Conservation (phyloP, 2,113 vertebrate genomes). For the Cynopterus brachyotis region DNA sequence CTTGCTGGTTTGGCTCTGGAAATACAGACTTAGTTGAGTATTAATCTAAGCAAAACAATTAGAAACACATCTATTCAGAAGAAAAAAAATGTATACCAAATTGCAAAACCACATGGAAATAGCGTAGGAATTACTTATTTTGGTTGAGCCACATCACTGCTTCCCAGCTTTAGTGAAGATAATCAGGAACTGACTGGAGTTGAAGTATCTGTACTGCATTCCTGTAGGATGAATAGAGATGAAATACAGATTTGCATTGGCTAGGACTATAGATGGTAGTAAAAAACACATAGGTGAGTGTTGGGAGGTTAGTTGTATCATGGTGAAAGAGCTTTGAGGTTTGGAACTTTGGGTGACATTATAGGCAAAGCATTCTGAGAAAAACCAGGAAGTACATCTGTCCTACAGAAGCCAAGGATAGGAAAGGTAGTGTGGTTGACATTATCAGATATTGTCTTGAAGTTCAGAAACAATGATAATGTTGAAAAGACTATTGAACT, state of each 20-base stretch:
- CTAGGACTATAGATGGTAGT: background rate
- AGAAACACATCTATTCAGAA: background rate
- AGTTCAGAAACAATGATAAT: slow-evolving; percentile 9
- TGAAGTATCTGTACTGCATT: background rate
- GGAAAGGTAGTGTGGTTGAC: slow-evolving; percentile 4
- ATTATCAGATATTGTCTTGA: background rate
- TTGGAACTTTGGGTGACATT: background rate
- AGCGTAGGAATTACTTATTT: background rate
- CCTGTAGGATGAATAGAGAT: background rate
- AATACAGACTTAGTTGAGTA: slow-evolving; percentile 2
- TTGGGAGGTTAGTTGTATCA: background rate
- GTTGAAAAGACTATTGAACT: slow-evolving; percentile 20
- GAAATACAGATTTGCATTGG: slow-evolving; percentile 1
- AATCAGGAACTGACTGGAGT: background rate
- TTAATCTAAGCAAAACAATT: slow-evolving; percentile 21
- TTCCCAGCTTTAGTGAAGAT: background rate
- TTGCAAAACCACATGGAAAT: background rate
- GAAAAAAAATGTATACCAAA: background rate
- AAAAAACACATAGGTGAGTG: background rate
- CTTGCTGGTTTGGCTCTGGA: slow-evolving; percentile 8
- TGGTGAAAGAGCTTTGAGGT: background rate
- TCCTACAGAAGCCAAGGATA: slow-evolving; percentile 15
- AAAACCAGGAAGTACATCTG: slow-evolving; percentile 10
- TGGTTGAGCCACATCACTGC: background rate
- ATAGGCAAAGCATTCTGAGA: slow-evolving; percentile 26